Conservation (phyloP, 2,113 vertebrate genomes). For the Halichoerus grypus region DNA sequence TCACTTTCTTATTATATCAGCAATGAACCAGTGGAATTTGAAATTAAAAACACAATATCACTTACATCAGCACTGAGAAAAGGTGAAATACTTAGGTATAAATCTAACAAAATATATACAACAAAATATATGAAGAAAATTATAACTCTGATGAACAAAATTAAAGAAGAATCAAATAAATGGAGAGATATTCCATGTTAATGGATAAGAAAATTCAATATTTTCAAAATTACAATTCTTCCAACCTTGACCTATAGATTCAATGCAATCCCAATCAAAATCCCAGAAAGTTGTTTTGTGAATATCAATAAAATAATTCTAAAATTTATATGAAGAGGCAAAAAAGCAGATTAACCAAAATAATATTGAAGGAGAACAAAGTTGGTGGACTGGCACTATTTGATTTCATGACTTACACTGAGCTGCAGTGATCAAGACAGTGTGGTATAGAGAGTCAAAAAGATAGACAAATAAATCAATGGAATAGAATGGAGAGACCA, state of each 20-base stretch:
- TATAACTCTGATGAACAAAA: not conserved
- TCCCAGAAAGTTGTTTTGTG: not conserved
- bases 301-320: not conserved
- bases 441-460: not conserved
- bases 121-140: not conserved
- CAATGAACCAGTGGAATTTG: not conserved
- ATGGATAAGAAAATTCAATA: not conserved
- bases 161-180: not conserved
- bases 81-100: not conserved
- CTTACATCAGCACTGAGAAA: not conserved
- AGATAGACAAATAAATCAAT: not conserved
- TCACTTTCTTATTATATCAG: not conserved
- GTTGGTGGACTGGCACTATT: not conserved
- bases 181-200: not conserved
- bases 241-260: not conserved
- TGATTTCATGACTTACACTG: not conserved
- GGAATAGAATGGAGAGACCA: not conserved
- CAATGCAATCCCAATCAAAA: not conserved
- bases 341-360: not conserved
- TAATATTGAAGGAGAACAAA: not conserved
- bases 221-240: not conserved
- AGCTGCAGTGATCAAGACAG: not conserved
- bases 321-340: not conserved
- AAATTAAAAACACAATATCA: not conserved
- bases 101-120: not conserved